Evolutionary conservation across 2,113 vertebrate genomes (phyloP).

Genomic region (Anser cygnoides): DNA sequence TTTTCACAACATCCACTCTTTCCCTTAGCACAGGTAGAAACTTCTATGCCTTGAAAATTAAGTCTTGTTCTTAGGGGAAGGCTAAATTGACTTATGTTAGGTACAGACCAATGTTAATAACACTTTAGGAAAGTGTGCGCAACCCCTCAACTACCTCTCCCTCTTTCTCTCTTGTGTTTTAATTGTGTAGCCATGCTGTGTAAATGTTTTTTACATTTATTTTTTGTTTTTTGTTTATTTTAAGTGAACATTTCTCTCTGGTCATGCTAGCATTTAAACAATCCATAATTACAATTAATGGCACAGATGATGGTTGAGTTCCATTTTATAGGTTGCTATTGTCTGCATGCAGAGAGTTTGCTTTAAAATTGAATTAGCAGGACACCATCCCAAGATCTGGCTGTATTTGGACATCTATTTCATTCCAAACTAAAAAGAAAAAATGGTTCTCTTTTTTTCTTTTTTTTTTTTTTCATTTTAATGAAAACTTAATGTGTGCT

Average conservation of each 20-base stretch:
- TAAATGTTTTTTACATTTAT: neutral
- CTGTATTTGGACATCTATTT: constrained; percentile 9
- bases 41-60: neutral
- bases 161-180: neutral
- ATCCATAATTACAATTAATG: neutral
- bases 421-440: neutral
- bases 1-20: constrained; percentile 23
- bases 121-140: neutral
- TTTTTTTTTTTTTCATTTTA: neutral
- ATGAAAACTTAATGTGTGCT: neutral
- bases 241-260: neutral
- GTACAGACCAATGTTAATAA: neutral
- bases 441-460: neutral
- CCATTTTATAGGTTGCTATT: neutral
- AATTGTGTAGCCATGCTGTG: neutral
- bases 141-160: neutral
- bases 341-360: neutral
- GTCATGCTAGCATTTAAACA: neutral
- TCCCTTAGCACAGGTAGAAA: neutral
- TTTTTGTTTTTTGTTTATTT: neutral
- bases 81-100: neutral
- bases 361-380: constrained; percentile 2
- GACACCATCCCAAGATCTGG: neutral
- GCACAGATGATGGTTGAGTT: neutral
- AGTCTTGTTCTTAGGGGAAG: neutral